A percentile compares a stretch with the other conserved stretches of the same genome.
Evolutionary conservation across 2,113 vertebrate species (phyloP).

Genomic region (Campylomormyrus numenius): DNA sequence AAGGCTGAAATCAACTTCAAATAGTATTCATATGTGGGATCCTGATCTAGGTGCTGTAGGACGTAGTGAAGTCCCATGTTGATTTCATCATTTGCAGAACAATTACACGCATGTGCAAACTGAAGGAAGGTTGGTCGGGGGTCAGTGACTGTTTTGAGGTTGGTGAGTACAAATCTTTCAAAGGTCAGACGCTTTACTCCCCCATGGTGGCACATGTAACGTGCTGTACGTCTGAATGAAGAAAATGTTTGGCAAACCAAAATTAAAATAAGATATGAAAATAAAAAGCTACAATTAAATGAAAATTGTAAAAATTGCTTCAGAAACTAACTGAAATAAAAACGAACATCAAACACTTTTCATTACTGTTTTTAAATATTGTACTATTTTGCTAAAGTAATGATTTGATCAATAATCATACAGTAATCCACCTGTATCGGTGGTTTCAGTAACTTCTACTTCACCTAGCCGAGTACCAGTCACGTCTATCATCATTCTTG

Average conservation of each 20-base stretch:
- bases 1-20: not conserved
- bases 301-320: not conserved
- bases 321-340: not conserved
- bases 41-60: not conserved
- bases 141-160: not conserved
- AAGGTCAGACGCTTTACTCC: not conserved
- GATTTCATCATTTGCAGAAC: not conserved
- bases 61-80: not conserved
- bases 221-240: not conserved
- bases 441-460: not conserved
- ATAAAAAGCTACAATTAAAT: not conserved
- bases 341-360: not conserved
- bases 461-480: not conserved
- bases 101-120: not conserved
- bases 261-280: not conserved
- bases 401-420: not conserved
- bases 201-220: too few relatives aligned
- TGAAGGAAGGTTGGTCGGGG: not conserved
- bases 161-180: not conserved
- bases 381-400: not conserved
- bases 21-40: not conserved
- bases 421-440: not conserved
- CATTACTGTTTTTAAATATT: not conserved
- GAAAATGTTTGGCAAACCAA: not conserved
- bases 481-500: not conserved